phyloP scores from a whole-genome alignment of 2,113 vertebrate species.

The Sinocyclocheilus rhinocerous region DNA sequence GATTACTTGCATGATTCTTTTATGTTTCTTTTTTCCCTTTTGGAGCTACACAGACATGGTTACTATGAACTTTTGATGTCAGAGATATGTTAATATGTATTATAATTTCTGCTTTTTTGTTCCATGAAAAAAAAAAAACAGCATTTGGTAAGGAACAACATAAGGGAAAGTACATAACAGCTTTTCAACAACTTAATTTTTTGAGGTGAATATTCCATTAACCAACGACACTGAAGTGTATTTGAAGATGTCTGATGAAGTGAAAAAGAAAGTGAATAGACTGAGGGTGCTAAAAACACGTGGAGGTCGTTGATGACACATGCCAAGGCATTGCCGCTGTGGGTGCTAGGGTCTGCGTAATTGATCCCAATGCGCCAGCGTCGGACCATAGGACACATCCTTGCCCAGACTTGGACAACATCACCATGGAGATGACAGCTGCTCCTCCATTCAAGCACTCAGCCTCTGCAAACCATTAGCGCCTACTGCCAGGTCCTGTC shows the following conservation, averaged over 20 bases:
- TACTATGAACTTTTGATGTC: neutral
- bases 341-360: conserved; percentile 68
- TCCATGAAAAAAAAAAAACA: neutral
- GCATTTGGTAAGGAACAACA: neutral
- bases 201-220: neutral
- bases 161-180: neutral
- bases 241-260: conserved; percentile 31
- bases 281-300: neutral
- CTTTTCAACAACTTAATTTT: neutral
- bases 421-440: conserved; percentile 70
- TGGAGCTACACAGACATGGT: neutral
- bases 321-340: conserved; percentile 60
- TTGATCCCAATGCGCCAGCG: conserved; percentile 77
- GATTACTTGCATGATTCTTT: neutral
- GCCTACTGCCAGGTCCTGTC: conserved; percentile 59
- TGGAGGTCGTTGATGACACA: conserved; percentile 54
- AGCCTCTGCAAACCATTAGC: conserved; percentile 66
- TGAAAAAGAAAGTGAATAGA: conserved; percentile 40
- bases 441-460: conserved; percentile 66
- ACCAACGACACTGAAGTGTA: neutral
- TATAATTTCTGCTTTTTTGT: neutral
- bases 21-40: neutral
- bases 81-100: neutral
- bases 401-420: conserved; percentile 67
- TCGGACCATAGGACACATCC: conserved; percentile 62